phyloP scores from a whole-genome alignment of 2,113 vertebrate genomes.

The Meles meles region DNA sequence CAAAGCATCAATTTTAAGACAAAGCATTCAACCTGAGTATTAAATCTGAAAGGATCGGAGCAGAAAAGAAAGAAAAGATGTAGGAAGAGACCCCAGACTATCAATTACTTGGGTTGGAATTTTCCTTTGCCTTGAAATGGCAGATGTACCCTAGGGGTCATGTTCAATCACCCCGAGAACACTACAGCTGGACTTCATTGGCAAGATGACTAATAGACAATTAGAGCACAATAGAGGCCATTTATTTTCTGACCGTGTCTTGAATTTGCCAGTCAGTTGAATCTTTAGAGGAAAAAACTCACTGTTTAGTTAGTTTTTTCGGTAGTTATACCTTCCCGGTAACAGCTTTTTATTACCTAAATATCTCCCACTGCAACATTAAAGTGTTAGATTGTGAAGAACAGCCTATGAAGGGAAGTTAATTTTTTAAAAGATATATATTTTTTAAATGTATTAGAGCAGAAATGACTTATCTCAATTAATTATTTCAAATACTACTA shows the following conservation, averaged over 20 bases:
- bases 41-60: slow-evolving; percentile 5
- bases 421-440: neutral
- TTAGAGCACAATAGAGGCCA: slow-evolving; percentile 29
- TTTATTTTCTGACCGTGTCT: slow-evolving; percentile 58
- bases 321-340: neutral
- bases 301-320: neutral
- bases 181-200: slow-evolving; percentile 43
- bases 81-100: slow-evolving; percentile 19
- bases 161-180: slow-evolving; percentile 43
- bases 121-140: slow-evolving; percentile 50
- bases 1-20: slow-evolving; percentile 49
- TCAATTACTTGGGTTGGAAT: slow-evolving; percentile 47
- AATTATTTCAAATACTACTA: neutral
- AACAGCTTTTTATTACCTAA: neutral
- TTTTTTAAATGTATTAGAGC: neutral
- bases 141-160: slow-evolving; percentile 20
- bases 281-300: slow-evolving; percentile 37
- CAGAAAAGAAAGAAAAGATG: slow-evolving; percentile 36
- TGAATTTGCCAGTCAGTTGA: slow-evolving; percentile 35
- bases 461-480: slow-evolving; percentile 4
- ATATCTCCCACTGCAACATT: neutral
- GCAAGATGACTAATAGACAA: slow-evolving; percentile 59
- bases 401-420: neutral
- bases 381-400: neutral
- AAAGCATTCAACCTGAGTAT: slow-evolving; percentile 7